Evolutionary conservation across 2,888 invertebrate genomes (phyloP).

Genomic region (Venusia cambrica): DNA sequence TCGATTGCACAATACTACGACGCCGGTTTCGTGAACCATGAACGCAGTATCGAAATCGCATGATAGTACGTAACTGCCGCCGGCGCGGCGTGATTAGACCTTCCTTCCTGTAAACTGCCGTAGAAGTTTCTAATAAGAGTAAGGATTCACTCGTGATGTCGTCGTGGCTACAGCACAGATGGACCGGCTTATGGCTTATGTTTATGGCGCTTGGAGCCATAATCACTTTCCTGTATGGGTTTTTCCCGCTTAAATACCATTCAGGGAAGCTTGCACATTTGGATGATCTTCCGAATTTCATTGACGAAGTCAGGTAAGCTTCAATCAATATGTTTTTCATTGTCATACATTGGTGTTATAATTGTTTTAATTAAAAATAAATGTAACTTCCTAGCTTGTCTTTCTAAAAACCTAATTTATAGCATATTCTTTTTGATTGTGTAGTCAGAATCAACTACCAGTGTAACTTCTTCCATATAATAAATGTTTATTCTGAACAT

Average conservation of each 20-base stretch:
- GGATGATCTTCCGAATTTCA: slow-evolving; percentile 77
- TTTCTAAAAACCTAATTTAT: slow-evolving; percentile 7
- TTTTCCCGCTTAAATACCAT: slow-evolving; percentile 81
- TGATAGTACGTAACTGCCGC: slow-evolving; percentile 17
- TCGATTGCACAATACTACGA: slow-evolving; percentile 42
- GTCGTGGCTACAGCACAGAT: slow-evolving; percentile 64
- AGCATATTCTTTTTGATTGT: slow-evolving; percentile 3
- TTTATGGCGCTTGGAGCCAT: slow-evolving; percentile 58
- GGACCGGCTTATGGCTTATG: slow-evolving; percentile 67
- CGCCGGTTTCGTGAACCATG: slow-evolving; percentile 28
- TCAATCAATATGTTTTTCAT: too few relatives aligned
- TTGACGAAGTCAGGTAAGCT: slow-evolving; percentile 75
- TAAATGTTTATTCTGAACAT: too few relatives aligned
- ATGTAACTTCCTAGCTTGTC: too few relatives aligned
- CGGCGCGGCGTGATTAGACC: slow-evolving; percentile 14
- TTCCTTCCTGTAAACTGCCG: slow-evolving; percentile 16
- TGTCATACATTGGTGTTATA: too few relatives aligned
- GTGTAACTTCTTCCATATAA: too few relatives aligned
- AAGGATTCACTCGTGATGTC: slow-evolving; percentile 46
- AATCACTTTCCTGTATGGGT: slow-evolving; percentile 80
- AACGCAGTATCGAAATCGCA: slow-evolving; percentile 37
- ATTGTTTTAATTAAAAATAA: too few relatives aligned
- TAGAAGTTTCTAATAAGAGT: slow-evolving; percentile 5
- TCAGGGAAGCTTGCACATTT: slow-evolving; percentile 69
- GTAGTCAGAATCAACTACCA: too few relatives aligned